phyloP scores from a whole-genome alignment of 1,140 invertebrate genomes.

The Drosophila erecta region DNA sequence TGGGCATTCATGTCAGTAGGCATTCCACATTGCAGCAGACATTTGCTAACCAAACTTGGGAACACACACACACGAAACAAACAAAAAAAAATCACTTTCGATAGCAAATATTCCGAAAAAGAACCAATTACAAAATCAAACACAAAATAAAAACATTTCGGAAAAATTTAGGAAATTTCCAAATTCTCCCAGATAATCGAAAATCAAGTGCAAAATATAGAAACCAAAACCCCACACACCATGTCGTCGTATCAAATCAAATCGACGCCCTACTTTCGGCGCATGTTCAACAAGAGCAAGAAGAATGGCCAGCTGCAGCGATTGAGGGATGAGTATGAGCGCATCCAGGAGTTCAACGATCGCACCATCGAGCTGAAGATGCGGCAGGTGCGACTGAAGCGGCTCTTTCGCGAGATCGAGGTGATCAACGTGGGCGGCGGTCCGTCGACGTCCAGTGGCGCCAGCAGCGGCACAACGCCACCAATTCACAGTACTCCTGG shows the following conservation, averaged over 20 bases:
- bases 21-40: background rate
- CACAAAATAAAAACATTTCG: no score
- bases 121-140: no score
- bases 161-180: no score
- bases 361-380: constrained; percentile 78
- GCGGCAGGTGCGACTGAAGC: constrained; percentile 75
- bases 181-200: no score
- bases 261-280: constrained; percentile 70
- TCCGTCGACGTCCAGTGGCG: background rate
- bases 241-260: constrained; percentile 81
- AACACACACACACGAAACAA: constrained; percentile 21
- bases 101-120: background rate
- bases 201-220: no score
- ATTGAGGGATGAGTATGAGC: constrained; percentile 72
- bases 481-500: no score
- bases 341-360: constrained; percentile 77
- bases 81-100: constrained; percentile 30
- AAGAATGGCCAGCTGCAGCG: constrained; percentile 71
- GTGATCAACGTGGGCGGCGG: constrained; percentile 61
- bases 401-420: constrained; percentile 73
- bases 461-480: no score
- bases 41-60: constrained; percentile 22
- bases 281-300: constrained; percentile 72
- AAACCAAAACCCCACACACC: no score
- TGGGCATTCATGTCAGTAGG: background rate